Evolutionary conservation across 2,888 invertebrate genomes (phyloP), one percentile per base, ranked within the genome.

Genomic region (Deladenus siricidicola): DNA sequence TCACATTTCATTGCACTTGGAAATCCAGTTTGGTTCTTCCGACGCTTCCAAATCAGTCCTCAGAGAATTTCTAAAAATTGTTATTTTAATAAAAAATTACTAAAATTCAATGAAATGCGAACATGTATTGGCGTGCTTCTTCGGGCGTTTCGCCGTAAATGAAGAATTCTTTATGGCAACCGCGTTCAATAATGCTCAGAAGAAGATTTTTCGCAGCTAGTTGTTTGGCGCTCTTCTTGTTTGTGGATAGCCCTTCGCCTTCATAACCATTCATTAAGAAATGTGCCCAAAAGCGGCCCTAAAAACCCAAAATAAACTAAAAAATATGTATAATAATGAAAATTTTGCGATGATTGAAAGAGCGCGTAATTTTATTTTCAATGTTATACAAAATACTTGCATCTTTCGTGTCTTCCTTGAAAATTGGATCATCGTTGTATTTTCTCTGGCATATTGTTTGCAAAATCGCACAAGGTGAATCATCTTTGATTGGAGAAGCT

Each of bases 141-240:
- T 34, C 39, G 39, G 39, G 39, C 39, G 39, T 34, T 34, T 34
- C 39, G 39, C 39, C 39, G 39, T 6, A 14, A 34, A 34, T 34
- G 39, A 34, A 34, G 14, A 53, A 53, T 34, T 39, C n/a, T 2
- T 6, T 43, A 39, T 34, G 39, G 4, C 19, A n/a, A 4, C 42
- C 52, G 30, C 23, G 23, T n/a, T 53, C 53, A 3, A 53, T 39
- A 30, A 53, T 53, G 29, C 21, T 30, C 17, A 53, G 24, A 24
- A 53, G 53, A 4, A 53, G 1, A 30, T 53, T 53, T 42, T 23
- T 29, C 24, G 53, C 53, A 3, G 53, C 30, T 17, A 34, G n/a
- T n/a, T 53, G 53, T 53, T 53, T 53, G 39, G 34, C 42, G 6
- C 24, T 53, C 39, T 53, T 53, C n/a, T 53, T 53, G 39, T 34